phyloP scores from a whole-genome alignment of 2,888 invertebrate species.

The Brenthis hecate region DNA sequence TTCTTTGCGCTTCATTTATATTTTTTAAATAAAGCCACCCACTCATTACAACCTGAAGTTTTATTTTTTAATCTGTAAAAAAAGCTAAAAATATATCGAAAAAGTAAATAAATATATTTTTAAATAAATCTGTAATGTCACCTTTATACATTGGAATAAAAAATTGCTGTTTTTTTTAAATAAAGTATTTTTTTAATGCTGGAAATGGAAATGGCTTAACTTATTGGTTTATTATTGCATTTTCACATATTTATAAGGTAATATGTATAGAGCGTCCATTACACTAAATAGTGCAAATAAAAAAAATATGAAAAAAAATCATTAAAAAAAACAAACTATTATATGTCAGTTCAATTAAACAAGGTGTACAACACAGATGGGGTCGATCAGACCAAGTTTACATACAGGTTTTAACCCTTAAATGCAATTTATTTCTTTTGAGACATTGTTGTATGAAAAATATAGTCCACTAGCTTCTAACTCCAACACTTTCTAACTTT shows the following conservation, averaged over 20 bases:
- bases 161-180: too few relatives aligned
- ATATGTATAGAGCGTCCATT: too few relatives aligned
- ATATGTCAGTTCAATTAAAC: neutral
- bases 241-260: too few relatives aligned
- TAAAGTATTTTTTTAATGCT: too few relatives aligned
- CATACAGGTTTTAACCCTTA: constrained; percentile 4
- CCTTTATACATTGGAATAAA: too few relatives aligned
- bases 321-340: neutral
- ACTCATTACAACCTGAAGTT: constrained; percentile 14
- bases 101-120: neutral
- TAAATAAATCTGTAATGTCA: too few relatives aligned
- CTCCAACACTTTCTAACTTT: constrained; percentile 17
- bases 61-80: constrained; percentile 1
- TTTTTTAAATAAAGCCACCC: constrained; percentile 33
- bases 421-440: constrained; percentile 8
- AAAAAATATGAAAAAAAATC: neutral
- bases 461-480: constrained; percentile 33
- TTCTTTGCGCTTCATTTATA: constrained; percentile 19
- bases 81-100: neutral
- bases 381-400: neutral
- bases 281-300: too few relatives aligned
- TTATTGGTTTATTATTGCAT: too few relatives aligned
- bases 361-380: neutral
- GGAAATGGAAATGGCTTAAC: too few relatives aligned
- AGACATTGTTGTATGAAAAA: constrained; percentile 28